Percentiles rank a stretch among this genome's conserved stretches.
These are phyloP conservation scores for Pseudomyrmex flavicornis DNA, from an alignment of 1,140 invertebrate genomes.

Conservation along the genomic window DNA sequence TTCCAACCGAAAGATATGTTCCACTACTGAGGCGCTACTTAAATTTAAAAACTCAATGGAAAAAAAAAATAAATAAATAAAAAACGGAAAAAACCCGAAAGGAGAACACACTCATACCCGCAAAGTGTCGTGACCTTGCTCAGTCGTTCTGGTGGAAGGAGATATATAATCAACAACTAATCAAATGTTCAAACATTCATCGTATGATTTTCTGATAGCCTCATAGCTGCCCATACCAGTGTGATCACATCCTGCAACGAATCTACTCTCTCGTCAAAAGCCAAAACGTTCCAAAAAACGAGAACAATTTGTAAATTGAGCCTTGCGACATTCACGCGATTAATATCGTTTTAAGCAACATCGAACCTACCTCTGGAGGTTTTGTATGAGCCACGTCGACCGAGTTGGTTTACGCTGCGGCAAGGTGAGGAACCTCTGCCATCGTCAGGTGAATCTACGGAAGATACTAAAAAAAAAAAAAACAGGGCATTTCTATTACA, in stretches of 20 bases:
- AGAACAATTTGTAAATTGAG: constrained; percentile 55
- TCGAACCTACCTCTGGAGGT: constrained; percentile 91
- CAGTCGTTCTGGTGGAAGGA: constrained; percentile 45
- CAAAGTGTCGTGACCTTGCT: constrained; percentile 61
- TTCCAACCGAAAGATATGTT: constrained; percentile 77
- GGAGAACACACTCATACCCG: constrained; percentile 69
- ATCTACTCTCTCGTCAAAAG: constrained; percentile 74
- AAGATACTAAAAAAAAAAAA: constrained; percentile 84
- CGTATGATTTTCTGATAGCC: constrained; percentile 61
- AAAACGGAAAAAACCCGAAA: constrained; percentile 33
- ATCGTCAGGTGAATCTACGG: constrained; percentile 93
- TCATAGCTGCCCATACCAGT: constrained; percentile 74
- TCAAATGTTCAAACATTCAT: constrained; percentile 68
- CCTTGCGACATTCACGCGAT: constrained; percentile 33
- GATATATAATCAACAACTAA: constrained; percentile 70
- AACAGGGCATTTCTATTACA: constrained; percentile 80
- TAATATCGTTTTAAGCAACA: constrained; percentile 27
- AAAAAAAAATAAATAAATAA: constrained; percentile 58
- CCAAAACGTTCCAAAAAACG: constrained; percentile 72
- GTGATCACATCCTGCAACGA: constrained; percentile 74
- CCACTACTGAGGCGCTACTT: constrained; percentile 77
- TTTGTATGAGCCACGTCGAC: constrained; percentile 93
- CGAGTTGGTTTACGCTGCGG: constrained; percentile 89
- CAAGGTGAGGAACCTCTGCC: constrained; percentile 90
- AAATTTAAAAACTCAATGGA: constrained; percentile 29